Conservation (phyloP, 2,113 vertebrate genomes). For the Raja brachyura region DNA sequence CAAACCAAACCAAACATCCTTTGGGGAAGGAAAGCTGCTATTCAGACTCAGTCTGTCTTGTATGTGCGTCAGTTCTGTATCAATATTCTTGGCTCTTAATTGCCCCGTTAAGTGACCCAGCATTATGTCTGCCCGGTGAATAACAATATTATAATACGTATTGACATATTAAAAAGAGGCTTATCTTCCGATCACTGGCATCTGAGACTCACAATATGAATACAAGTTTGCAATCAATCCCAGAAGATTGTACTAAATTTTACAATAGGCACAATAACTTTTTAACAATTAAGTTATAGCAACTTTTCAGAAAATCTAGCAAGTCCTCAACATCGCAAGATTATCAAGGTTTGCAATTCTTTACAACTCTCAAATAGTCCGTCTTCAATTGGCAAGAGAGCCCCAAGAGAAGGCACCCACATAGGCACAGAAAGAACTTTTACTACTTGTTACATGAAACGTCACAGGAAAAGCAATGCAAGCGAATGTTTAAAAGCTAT, state of each 20-base stretch:
- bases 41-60: neutral
- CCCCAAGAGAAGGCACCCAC: neutral
- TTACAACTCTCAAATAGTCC: neutral
- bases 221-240: neutral
- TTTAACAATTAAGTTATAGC: neutral
- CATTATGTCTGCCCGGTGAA: neutral
- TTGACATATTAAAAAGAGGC: no score
- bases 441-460: constrained; percentile 7
- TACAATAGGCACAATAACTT: neutral
- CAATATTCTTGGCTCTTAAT: neutral
- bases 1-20: neutral
- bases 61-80: neutral
- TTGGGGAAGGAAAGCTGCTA: neutral
- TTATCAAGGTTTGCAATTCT: neutral
- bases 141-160: neutral
- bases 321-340: neutral
- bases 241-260: neutral
- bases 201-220: neutral
- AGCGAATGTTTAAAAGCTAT: constrained; percentile 32
- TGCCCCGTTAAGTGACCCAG: neutral
- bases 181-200: neutral
- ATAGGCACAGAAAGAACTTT: neutral
- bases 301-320: neutral
- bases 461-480: neutral
- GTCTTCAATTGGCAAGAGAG: neutral